Evolutionary conservation across 2,888 invertebrate species (phyloP).

Genomic region (Falcaria lacertinaria): DNA sequence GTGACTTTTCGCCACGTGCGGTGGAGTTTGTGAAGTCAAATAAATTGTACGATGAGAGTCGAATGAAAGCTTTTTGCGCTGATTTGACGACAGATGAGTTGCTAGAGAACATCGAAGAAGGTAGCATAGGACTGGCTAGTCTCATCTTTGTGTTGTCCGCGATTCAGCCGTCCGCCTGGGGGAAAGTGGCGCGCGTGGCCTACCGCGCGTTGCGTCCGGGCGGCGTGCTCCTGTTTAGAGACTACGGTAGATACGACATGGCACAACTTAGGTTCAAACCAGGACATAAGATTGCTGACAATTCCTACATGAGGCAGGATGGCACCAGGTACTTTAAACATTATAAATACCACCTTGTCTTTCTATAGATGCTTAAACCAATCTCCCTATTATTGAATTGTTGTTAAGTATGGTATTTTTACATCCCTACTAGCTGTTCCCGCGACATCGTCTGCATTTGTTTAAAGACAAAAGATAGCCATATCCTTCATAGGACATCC

Average conservation of each 20-base stretch:
- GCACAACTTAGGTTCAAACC: constrained; percentile 96
- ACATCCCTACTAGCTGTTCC: too few species aligned
- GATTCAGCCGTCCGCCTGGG: constrained; percentile 92
- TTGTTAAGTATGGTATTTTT: too few species aligned
- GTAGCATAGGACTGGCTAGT: constrained; percentile 88
- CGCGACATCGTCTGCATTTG: too few species aligned
- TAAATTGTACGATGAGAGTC: constrained; percentile 81
- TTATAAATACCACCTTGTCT: too few species aligned
- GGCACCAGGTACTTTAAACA: constrained; percentile 94
- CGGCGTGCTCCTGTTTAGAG: constrained; percentile 91
- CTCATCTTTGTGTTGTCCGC: constrained; percentile 97
- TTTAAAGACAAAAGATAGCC: too few species aligned
- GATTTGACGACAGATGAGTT: constrained; percentile 88
- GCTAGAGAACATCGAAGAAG: constrained; percentile 69
- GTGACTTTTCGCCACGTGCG: constrained; percentile 96
- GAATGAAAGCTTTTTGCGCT: constrained; percentile 89
- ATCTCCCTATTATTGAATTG: too few species aligned
- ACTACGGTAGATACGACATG: constrained; percentile 97
- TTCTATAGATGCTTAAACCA: too few species aligned
- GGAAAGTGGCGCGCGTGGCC: constrained; percentile 81
- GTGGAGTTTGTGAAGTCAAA: constrained; percentile 89
- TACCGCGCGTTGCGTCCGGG: constrained; percentile 83
- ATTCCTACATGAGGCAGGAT: constrained; percentile 97
- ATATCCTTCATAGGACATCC: too few species aligned
- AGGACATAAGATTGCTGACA: constrained; percentile 94